Evolutionary conservation across 2,888 invertebrate species (phyloP), one percentile per base, ranked within the genome.

Genomic region (Andrena praecox): DNA sequence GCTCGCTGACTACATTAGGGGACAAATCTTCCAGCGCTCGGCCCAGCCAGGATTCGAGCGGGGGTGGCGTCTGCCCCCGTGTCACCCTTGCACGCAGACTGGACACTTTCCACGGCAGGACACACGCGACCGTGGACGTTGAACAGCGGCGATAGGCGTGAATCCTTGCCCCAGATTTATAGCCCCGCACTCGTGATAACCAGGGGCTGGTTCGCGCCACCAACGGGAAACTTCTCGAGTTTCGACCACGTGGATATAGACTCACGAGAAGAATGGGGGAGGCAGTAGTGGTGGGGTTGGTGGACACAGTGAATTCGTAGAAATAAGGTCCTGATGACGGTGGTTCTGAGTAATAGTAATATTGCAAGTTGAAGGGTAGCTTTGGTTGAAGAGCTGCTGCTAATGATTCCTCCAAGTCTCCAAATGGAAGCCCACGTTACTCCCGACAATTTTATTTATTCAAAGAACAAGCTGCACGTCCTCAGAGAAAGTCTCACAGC

Each of bases 1-100:
- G 89, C 92, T 91, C 91, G 87, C 91, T 92, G 93, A 93, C 93
- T 93, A 93, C 93, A 93, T 93, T 93, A 93, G 92, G 92, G 93
- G 91, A 93, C 93, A 93, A 93, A 93, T 93, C 93, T 93, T 93
- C 91, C 85, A 77, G 73, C 73, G 85, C 82, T 76, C 76, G 86
- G 78, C 76, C 73, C 75, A 60, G 70, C 77, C 75, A 66, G 75
- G 71, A 74, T 79, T 60, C 72, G 67, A 20, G 27, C 54, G 59
- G 69, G 71, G 80, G 67, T 56, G 68, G 69, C 27, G 56, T 10
- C 27, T 10, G 20, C 56, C 24, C 27, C 16, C 31, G 31, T 48
- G 27, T 27, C 69, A 59, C 79, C 66, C 80, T 66, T 59, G 20
- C 73, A 48, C 67, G 54, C 24, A 62, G 74, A 80, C 80, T 79